phyloP scores from a whole-genome alignment of 2,797 vertebrate genomes.

The Smutsia gigantea region DNA sequence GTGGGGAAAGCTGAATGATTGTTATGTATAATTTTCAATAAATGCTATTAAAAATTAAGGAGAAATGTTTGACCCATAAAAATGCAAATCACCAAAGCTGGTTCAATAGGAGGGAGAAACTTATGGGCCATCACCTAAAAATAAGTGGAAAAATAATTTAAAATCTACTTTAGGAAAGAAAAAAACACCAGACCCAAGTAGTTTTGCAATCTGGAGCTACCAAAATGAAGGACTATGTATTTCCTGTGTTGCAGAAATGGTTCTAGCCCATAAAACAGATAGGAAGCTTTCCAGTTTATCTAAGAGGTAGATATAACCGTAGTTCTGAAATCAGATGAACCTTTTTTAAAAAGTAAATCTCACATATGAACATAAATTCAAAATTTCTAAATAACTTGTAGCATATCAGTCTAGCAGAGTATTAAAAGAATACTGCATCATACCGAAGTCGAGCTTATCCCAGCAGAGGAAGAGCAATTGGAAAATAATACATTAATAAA shows the following conservation, averaged over 20 bases:
- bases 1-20: neutral
- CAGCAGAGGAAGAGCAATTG: neutral
- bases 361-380: neutral
- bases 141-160: slow-evolving; percentile 10
- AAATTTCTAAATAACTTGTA: slow-evolving; percentile 41
- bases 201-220: slow-evolving; percentile 7
- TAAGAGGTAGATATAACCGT: neutral
- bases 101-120: neutral
- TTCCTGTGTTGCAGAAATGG: neutral
- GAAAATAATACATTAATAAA: slow-evolving; percentile 1
- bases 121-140: neutral
- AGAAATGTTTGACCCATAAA: slow-evolving; percentile 8
- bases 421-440: neutral
- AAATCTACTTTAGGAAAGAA: neutral
- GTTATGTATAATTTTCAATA: slow-evolving; percentile 25
- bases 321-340: slow-evolving; percentile 32
- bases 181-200: neutral
- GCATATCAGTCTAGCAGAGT: neutral
- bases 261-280: neutral
- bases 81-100: neutral
- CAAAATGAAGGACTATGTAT: slow-evolving; percentile 18
- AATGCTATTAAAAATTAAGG: slow-evolving; percentile 39
- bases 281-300: neutral
- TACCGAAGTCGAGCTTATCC: neutral
- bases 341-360: neutral